Conservation (phyloP, 2,888 invertebrate genomes). For the Xestia c-nigrum region DNA sequence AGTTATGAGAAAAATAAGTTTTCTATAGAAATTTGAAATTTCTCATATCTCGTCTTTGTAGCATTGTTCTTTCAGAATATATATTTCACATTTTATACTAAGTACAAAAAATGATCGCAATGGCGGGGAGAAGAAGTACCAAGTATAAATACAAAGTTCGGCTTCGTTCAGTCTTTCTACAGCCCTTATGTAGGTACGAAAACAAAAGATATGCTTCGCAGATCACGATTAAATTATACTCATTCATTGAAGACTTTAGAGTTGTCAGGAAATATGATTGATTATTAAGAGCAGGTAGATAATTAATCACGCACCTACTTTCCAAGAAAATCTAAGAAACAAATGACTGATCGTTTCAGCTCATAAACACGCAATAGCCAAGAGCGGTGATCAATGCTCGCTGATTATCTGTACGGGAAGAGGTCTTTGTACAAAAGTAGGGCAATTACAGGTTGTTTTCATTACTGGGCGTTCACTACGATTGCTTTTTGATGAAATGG, state of each 20-base stretch:
- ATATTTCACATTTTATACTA: too few relatives aligned
- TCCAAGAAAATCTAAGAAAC: not conserved
- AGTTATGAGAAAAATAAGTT: too few relatives aligned
- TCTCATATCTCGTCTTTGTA: too few relatives aligned
- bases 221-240: constrained; percentile 5
- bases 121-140: too few relatives aligned
- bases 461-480: not conserved
- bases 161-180: too few relatives aligned
- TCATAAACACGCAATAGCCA: constrained; percentile 5
- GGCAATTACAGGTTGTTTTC: not conserved
- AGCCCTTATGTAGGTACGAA: not conserved
- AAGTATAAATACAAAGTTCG: too few relatives aligned
- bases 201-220: not conserved
- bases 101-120: too few relatives aligned
- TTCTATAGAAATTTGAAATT: too few relatives aligned
- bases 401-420: not conserved
- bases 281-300: not conserved
- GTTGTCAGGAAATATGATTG: not conserved
- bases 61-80: too few relatives aligned
- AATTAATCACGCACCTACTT: not conserved
- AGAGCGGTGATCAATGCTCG: constrained; percentile 11
- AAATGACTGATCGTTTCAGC: not conserved
- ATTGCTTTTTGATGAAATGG: not conserved
- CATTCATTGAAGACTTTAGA: not conserved
- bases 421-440: constrained; percentile 17